phyloP scores from a whole-genome alignment of 1,140 invertebrate genomes.

The Cotesia typhae region DNA sequence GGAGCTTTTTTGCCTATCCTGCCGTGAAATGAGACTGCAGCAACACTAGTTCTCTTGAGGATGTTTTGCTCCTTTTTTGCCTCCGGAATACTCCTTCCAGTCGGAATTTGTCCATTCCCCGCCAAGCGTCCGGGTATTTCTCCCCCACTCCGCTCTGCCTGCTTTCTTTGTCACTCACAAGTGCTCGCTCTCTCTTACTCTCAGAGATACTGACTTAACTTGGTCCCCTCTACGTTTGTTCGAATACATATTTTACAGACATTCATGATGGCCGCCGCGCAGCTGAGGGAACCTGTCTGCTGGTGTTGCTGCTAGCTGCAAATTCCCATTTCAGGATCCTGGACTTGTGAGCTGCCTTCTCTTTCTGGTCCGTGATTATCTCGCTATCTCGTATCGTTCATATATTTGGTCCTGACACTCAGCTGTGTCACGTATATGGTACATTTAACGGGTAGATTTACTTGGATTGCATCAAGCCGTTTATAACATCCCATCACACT shows the following conservation, averaged over 20 bases:
- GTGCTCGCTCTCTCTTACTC: constrained; percentile 16
- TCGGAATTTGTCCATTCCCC: constrained; percentile 16
- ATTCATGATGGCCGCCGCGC: constrained; percentile 67
- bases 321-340: constrained; percentile 49
- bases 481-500: constrained; percentile 12
- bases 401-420: constrained; percentile 16
- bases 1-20: constrained; percentile 48
- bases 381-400: constrained; percentile 20
- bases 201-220: constrained; percentile 30
- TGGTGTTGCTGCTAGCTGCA: constrained; percentile 43
- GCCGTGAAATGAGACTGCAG: constrained; percentile 54
- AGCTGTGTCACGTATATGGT: constrained; percentile 19
- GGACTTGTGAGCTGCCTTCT: constrained; percentile 35
- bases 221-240: constrained; percentile 40
- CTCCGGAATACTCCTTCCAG: constrained; percentile 1
- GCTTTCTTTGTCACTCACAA: constrained; percentile 19
- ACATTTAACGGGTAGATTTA: not conserved
- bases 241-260: constrained; percentile 67
- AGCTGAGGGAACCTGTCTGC: constrained; percentile 65
- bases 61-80: constrained; percentile 42
- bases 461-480: constrained; percentile 10
- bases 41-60: constrained; percentile 33
- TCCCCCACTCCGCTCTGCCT: constrained; percentile 38
- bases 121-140: not conserved
- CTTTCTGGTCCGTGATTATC: constrained; percentile 31